A percentile compares a stretch with the other conserved stretches of the same genome.
phyloP scores from a whole-genome alignment of 2,113 vertebrate species.

The Melierax canorus region DNA sequence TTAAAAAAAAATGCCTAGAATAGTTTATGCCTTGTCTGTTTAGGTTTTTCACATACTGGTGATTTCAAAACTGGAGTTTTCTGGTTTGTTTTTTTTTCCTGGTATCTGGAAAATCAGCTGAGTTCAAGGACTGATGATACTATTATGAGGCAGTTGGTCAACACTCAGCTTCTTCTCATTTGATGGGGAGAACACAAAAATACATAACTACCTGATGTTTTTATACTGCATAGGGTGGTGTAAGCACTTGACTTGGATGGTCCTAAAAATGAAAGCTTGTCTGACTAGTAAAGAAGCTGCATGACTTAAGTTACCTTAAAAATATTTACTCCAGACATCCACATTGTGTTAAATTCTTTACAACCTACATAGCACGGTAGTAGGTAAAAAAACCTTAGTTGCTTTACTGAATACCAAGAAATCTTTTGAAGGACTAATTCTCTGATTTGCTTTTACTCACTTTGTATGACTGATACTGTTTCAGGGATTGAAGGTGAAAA shows the following conservation, averaged over 20 bases:
- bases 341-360: not conserved
- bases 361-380: not conserved
- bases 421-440: not conserved
- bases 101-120: not conserved
- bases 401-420: not conserved
- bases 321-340: not conserved
- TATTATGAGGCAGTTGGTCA: not conserved
- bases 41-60: not conserved
- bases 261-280: not conserved
- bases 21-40: not conserved
- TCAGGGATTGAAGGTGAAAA: not conserved
- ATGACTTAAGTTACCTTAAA: not conserved
- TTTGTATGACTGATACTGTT: not conserved
- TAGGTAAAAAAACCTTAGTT: not conserved
- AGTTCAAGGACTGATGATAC: not conserved
- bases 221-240: not conserved
- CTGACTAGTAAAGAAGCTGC: not conserved
- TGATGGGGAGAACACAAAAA: not conserved
- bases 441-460: not conserved
- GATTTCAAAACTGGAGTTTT: not conserved
- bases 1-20: not conserved
- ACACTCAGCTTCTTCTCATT: not conserved
- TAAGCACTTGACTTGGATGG: not conserved
- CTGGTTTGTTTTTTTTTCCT: rapidly evolving
- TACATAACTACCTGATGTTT: not conserved